A percentile compares a stretch with the other conserved stretches of the same genome.
Conservation (phyloP, 2,113 vertebrate genomes). For the Misgurnus mizolepis region DNA sequence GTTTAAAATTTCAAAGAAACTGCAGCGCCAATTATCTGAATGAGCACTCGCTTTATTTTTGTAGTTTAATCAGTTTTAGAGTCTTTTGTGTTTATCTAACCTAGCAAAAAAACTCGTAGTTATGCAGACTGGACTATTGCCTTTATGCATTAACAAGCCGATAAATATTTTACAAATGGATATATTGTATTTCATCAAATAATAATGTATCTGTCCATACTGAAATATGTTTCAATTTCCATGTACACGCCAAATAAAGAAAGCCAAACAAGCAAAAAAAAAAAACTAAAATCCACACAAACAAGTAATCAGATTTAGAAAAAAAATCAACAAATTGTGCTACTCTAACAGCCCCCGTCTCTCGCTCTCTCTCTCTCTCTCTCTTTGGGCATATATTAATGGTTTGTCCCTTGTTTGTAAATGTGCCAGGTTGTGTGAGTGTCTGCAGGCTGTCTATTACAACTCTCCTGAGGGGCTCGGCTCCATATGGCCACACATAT, state of each 20-base stretch:
- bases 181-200: no score
- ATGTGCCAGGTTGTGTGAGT: slow-evolving; percentile 78
- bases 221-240: background rate
- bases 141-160: no score
- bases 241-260: background rate
- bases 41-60: no score
- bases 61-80: no score
- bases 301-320: background rate
- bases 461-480: slow-evolving; percentile 72
- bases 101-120: no score
- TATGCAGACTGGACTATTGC: no score
- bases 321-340: slow-evolving; percentile 22
- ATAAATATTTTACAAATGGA: no score
- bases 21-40: no score
- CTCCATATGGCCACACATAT: slow-evolving; percentile 81
- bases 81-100: no score
- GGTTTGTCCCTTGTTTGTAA: slow-evolving; percentile 80
- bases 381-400: slow-evolving; percentile 57
- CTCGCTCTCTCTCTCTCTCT: slow-evolving; percentile 10
- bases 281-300: background rate
- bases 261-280: background rate
- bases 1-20: no score
- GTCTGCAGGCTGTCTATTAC: slow-evolving; percentile 79
- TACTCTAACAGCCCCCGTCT: slow-evolving; percentile 3
- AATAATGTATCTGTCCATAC: no score